phyloP scores from a whole-genome alignment of 2,888 invertebrate genomes.

The Drosophila kuntzei region DNA sequence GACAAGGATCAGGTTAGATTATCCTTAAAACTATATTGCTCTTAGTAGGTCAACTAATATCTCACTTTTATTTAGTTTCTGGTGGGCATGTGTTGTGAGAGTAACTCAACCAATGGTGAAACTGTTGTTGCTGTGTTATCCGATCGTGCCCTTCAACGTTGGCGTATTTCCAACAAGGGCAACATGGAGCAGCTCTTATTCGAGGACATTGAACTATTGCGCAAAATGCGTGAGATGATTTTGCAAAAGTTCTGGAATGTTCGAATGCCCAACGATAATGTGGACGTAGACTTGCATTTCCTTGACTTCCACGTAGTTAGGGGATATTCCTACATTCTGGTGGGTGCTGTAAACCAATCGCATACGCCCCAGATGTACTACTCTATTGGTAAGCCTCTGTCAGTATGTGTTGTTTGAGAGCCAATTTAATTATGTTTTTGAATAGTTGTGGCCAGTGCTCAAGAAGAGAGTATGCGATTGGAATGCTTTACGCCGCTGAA shows the following conservation, averaged over 20 bases:
- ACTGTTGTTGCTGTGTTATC: slow-evolving; percentile 90
- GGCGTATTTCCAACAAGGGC: slow-evolving; percentile 89
- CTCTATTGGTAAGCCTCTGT: slow-evolving; percentile 88
- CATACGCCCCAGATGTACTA: slow-evolving; percentile 90
- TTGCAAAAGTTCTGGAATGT: slow-evolving; percentile 89
- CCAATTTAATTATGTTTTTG: not conserved
- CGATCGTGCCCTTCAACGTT: slow-evolving; percentile 93
- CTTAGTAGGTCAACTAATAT: not conserved
- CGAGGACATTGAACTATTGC: slow-evolving; percentile 90
- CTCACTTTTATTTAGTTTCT: slow-evolving; percentile 85
- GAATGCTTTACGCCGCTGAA: slow-evolving; percentile 82
- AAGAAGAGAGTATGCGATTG: slow-evolving; percentile 70
- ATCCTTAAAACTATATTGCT: too few species aligned
- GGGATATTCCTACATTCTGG: slow-evolving; percentile 89
- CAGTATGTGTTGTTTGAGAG: not conserved
- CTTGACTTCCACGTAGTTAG: slow-evolving; percentile 92
- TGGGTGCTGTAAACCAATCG: slow-evolving; percentile 89
- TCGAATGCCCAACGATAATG: slow-evolving; percentile 86
- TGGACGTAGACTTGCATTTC: slow-evolving; percentile 90
- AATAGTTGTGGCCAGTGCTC: slow-evolving; percentile 73
- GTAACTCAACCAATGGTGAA: slow-evolving; percentile 82
- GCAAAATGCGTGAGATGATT: slow-evolving; percentile 90
- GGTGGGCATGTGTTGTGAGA: slow-evolving; percentile 89
- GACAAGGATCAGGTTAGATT: slow-evolving; percentile 84
- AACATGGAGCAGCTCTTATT: slow-evolving; percentile 90